Evolutionary conservation across 2,888 invertebrate species (phyloP).

Genomic region (Gymnocheta viridis): DNA sequence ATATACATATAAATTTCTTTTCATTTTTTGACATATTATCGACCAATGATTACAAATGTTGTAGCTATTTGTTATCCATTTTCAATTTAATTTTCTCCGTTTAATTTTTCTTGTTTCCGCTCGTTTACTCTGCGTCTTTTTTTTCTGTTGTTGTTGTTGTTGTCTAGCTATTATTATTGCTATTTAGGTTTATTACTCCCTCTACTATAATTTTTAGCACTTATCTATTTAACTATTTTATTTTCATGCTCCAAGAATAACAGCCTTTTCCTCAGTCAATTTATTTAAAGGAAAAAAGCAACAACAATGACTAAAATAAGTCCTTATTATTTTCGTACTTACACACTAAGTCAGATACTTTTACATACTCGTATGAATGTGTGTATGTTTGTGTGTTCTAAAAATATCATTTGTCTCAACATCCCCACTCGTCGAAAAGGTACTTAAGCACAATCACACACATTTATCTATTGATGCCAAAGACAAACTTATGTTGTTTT

Average conservation of each 20-base stretch:
- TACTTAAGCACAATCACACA: constrained; percentile 63
- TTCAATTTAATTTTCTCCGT: constrained; percentile 14
- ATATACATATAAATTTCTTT: too few species aligned
- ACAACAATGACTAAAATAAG: constrained; percentile 30
- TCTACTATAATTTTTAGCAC: constrained; percentile 76
- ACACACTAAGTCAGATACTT: not conserved
- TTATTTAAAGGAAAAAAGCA: constrained; percentile 27
- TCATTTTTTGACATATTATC: not conserved
- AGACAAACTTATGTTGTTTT: constrained; percentile 62
- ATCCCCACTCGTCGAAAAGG: constrained; percentile 59
- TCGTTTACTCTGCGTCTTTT: constrained; percentile 2
- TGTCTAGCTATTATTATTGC: constrained; percentile 45
- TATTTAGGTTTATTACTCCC: constrained; percentile 78
- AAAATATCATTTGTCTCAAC: constrained; percentile 65
- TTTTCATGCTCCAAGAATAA: constrained; percentile 72
- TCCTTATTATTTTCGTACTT: constrained; percentile 37
- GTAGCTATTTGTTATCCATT: constrained; percentile 51
- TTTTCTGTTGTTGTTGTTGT: constrained; percentile 33
- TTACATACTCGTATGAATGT: not conserved
- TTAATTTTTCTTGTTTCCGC: not conserved
- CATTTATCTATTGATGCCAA: constrained; percentile 57
- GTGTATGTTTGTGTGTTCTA: not conserved
- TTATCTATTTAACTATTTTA: constrained; percentile 78
- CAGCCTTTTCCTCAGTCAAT: constrained; percentile 37
- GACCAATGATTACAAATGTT: constrained; percentile 39